Conservation (phyloP, 2,797 vertebrate genomes). For the Enteromius unitaeniatus region DNA sequence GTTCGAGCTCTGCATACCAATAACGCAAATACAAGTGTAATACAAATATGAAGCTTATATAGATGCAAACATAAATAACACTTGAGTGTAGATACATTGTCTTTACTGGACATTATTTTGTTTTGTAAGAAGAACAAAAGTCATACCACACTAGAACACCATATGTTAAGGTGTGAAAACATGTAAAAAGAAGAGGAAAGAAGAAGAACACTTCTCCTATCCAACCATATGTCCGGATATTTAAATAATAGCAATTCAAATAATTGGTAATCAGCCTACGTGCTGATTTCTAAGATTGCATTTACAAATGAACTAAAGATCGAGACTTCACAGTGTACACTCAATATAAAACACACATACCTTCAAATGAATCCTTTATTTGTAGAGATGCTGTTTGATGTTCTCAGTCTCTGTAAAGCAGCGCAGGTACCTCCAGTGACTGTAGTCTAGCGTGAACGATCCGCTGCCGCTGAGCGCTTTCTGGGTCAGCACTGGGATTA, state of each 20-base stretch:
- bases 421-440: conserved; percentile 64
- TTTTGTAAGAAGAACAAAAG: not conserved
- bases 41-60: not conserved
- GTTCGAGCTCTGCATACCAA: not conserved
- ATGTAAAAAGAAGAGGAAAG: not conserved
- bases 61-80: not conserved
- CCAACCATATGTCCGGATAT: conserved; percentile 16
- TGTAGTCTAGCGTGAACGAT: conserved; percentile 52
- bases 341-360: conserved; percentile 37
- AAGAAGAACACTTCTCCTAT: not conserved
- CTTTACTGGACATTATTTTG: not conserved
- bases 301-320: conserved; percentile 2
- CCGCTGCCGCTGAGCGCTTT: conserved; percentile 78
- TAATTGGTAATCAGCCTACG: no score
- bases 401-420: conserved; percentile 42
- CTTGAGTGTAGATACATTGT: not conserved
- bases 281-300: not conserved
- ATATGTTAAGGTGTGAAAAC: not conserved
- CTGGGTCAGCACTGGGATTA: conserved; percentile 82
- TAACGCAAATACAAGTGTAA: not conserved
- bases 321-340: not conserved
- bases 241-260: no score
- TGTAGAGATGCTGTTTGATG: conserved; percentile 50
- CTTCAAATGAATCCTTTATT: conserved; percentile 40
- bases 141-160: not conserved